Percentiles rank a stretch among this genome's conserved stretches.
Evolutionary conservation across 2,888 invertebrate species (phyloP).

Genomic region (Pseudococcus jackbeardsleyi): DNA sequence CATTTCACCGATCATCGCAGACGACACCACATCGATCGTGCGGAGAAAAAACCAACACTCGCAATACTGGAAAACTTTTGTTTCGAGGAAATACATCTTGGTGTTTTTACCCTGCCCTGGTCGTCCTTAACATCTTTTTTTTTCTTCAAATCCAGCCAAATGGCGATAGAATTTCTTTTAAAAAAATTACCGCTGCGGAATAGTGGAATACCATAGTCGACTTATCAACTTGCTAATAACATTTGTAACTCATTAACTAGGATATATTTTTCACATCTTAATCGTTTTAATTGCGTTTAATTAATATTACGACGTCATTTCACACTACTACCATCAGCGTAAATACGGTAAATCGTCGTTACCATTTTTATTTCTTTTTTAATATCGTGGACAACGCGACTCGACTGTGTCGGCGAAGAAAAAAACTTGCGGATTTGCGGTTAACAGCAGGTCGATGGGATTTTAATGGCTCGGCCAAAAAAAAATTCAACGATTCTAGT

Average conservation of each 20-base stretch:
- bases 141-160: neutral
- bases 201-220: neutral
- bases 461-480: no score
- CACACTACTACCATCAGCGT: neutral
- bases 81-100: neutral
- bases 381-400: neutral
- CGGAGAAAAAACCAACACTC: neutral
- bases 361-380: neutral
- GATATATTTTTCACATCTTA: constrained; percentile 37
- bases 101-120: neutral
- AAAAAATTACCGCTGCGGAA: neutral
- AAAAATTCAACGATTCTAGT: no score
- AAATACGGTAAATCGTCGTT: constrained; percentile 8
- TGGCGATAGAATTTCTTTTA: neutral
- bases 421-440: no score
- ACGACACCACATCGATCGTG: neutral
- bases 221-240: neutral
- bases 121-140: neutral
- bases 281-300: constrained; percentile 49
- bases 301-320: neutral
- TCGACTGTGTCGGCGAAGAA: neutral
- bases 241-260: constrained; percentile 48
- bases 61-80: neutral
- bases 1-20: constrained; percentile 16
- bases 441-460: no score